These are phyloP conservation scores for Nothocercus julius DNA, from an alignment of 2,113 vertebrate genomes.

Conservation along the genomic window DNA sequence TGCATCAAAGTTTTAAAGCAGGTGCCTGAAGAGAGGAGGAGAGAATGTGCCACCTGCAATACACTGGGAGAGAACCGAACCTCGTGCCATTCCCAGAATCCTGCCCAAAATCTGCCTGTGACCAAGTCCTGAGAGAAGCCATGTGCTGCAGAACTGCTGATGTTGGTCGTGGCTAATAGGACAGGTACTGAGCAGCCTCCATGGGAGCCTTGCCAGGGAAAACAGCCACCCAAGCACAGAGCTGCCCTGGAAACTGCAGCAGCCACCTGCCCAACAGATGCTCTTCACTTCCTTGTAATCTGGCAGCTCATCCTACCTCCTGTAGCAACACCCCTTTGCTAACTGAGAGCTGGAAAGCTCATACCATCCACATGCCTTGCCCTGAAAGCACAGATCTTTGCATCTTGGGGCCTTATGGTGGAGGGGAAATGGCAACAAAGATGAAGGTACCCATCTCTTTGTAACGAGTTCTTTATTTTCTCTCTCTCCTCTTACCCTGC, in stretches of 20 bases:
- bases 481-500: not conserved
- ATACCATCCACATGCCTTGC: not conserved
- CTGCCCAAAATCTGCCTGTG: not conserved
- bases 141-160: not conserved
- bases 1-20: not conserved
- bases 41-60: not conserved
- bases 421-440: not conserved
- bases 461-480: not conserved
- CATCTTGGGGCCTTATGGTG: not conserved
- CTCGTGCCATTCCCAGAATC: not conserved
- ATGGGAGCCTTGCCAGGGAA: no score
- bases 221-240: no score
- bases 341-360: not conserved
- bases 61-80: not conserved
- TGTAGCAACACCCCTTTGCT: not conserved
- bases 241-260: not conserved
- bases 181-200: no score
- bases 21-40: not conserved
- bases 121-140: not conserved
- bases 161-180: not conserved
- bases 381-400: not conserved
- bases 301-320: not conserved
- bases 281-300: not conserved
- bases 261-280: not conserved
- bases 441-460: no score